Percentiles rank a stretch among this genome's conserved stretches.
Conservation (phyloP, 2,113 vertebrate genomes). For the Cyphomyrus discorhynchus region DNA sequence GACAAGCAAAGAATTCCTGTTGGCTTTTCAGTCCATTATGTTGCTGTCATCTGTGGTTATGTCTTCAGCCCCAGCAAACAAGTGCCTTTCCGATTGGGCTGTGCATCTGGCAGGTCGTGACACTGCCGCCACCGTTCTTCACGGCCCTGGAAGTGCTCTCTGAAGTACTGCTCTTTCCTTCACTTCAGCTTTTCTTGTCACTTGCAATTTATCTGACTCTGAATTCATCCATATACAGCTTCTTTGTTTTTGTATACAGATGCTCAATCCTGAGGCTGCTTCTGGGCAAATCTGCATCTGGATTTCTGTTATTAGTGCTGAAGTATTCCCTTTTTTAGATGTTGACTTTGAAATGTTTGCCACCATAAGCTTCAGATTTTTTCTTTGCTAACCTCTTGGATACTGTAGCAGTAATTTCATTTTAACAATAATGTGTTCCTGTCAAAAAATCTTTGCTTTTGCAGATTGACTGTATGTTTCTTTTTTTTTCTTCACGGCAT, state of each 20-base stretch:
- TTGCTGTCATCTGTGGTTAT: background rate
- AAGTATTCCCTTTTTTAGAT: background rate
- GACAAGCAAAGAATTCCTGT: background rate
- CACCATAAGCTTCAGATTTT: background rate
- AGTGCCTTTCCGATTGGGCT: background rate
- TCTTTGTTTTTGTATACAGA: background rate
- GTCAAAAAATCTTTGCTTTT: background rate
- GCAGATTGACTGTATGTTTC: background rate
- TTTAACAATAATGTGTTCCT: background rate
- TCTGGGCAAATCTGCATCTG: background rate
- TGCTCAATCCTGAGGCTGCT: background rate
- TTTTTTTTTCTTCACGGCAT: background rate
- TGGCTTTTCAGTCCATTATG: background rate
- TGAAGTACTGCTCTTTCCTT: background rate
- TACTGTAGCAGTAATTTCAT: background rate
- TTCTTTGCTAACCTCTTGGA: background rate
- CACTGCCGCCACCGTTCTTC: background rate
- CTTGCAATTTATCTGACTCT: background rate
- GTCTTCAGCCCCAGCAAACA: background rate
- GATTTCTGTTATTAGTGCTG: background rate
- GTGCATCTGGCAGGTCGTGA: background rate
- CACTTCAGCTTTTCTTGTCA: background rate
- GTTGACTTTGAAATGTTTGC: background rate
- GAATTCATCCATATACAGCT: background rate
- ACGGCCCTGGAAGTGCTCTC: background rate